These are phyloP conservation scores for Ochropleura leucogaster DNA, from an alignment of 2,888 invertebrate species.

Conservation along the genomic window DNA sequence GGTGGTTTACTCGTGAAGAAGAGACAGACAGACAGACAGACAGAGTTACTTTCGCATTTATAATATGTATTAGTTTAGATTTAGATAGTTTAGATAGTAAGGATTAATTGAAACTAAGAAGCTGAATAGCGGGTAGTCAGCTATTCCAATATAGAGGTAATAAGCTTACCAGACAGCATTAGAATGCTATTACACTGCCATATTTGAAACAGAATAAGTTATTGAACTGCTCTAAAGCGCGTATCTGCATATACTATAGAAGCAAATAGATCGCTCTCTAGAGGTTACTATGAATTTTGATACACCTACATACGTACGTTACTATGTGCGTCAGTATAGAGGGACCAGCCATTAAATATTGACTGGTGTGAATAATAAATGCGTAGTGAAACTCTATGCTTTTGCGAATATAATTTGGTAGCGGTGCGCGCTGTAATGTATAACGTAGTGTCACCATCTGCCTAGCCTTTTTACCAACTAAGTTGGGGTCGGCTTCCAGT, in stretches of 20 bases:
- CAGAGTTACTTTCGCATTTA: too few relatives aligned
- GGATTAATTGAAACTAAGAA: too few relatives aligned
- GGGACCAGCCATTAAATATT: constrained; percentile 64
- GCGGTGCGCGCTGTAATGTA: constrained; percentile 6
- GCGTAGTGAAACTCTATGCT: constrained; percentile 57
- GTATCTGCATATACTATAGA: constrained; percentile 67
- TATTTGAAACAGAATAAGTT: constrained; percentile 72
- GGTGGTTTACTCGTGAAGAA: too few relatives aligned
- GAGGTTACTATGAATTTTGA: constrained; percentile 69
- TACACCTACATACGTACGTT: constrained; percentile 25
- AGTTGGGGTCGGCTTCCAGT: too few relatives aligned
- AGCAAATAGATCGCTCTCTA: constrained; percentile 64
- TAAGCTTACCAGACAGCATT: constrained; percentile 11
- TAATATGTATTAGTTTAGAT: too few relatives aligned
- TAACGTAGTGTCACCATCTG: constrained; percentile 4
- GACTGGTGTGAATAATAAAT: constrained; percentile 68
- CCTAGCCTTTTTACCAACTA: too few relatives aligned
- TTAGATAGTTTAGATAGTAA: too few relatives aligned
- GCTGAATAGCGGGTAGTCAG: too few relatives aligned
- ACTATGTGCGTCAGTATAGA: constrained; percentile 47
- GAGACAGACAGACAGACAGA: too few relatives aligned
- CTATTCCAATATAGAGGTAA: constrained; percentile 11
- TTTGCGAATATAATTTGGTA: constrained; percentile 55
- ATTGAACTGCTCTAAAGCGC: constrained; percentile 68
- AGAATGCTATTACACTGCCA: constrained; percentile 44